phyloP scores from a whole-genome alignment of 2,797 vertebrate genomes.

The Epinephelus coioides region DNA sequence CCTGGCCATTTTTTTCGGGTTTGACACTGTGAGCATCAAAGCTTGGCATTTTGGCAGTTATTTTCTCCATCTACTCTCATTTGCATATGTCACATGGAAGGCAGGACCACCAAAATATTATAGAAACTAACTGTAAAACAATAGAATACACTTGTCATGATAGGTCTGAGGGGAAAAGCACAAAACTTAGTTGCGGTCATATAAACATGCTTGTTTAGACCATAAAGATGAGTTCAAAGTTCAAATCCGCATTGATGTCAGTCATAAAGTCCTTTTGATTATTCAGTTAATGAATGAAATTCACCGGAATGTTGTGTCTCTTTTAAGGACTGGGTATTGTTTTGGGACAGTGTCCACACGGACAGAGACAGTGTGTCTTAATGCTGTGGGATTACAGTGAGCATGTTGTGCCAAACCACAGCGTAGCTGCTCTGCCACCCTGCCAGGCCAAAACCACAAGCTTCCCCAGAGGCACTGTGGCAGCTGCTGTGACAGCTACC shows the following conservation, averaged over 20 bases:
- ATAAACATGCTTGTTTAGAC: neutral
- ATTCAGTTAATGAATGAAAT: neutral
- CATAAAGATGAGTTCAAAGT: neutral
- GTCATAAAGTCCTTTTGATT: neutral
- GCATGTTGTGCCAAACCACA: conserved; percentile 68
- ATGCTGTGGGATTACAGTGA: conserved; percentile 59
- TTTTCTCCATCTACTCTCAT: too few relatives aligned
- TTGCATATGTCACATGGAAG: too few relatives aligned
- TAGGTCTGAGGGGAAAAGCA: neutral
- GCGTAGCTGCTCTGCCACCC: conserved; percentile 64
- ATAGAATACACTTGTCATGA: neutral
- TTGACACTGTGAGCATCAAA: too few relatives aligned
- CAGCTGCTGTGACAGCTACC: conserved; percentile 58
- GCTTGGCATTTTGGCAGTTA: too few relatives aligned
- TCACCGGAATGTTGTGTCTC: neutral
- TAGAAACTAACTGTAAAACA: neutral
- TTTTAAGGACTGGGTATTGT: neutral
- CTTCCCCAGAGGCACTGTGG: conserved; percentile 58
- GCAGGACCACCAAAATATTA: neutral
- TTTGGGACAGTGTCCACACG: neutral
- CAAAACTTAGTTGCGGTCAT: neutral
- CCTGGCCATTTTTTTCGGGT: too few relatives aligned
- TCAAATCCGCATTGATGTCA: neutral
- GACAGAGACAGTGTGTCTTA: conserved; percentile 42
- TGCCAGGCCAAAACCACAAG: conserved; percentile 60